Percentiles rank a stretch among this genome's conserved stretches.
Conservation (phyloP, 2,888 invertebrate species). For the Trachelus tabidus region DNA sequence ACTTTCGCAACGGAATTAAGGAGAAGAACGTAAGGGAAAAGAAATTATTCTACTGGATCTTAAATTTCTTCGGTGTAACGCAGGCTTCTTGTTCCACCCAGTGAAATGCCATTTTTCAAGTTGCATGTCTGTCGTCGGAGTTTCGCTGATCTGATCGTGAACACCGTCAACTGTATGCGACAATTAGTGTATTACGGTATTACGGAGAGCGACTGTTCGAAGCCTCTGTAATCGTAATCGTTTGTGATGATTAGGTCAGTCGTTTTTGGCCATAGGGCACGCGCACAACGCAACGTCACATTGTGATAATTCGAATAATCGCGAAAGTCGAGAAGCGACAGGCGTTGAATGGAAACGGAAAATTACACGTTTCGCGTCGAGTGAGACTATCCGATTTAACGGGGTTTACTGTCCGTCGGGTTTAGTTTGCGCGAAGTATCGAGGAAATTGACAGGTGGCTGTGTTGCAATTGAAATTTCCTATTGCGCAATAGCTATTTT, state of each 20-base stretch:
- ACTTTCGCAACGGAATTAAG: not conserved
- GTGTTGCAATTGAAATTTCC: not conserved
- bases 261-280: not conserved
- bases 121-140: too few species aligned
- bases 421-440: not conserved
- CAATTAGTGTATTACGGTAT: not conserved
- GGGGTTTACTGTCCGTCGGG: not conserved
- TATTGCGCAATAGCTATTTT: not conserved
- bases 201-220: not conserved
- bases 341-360: not conserved
- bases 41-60: not conserved
- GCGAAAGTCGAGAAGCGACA: not conserved
- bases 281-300: not conserved
- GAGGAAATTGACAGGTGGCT: not conserved
- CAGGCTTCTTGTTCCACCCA: not conserved
- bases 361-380: not conserved
- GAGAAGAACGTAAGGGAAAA: not conserved
- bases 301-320: not conserved
- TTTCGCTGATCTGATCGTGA: not conserved
- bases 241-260: not conserved
- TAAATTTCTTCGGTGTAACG: not conserved
- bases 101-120: not conserved
- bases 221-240: not conserved
- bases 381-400: not conserved
- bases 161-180: not conserved